Base-by-base conservation (phyloP, 2,888 invertebrate genomes). In the Agelastica alni region DNA sequence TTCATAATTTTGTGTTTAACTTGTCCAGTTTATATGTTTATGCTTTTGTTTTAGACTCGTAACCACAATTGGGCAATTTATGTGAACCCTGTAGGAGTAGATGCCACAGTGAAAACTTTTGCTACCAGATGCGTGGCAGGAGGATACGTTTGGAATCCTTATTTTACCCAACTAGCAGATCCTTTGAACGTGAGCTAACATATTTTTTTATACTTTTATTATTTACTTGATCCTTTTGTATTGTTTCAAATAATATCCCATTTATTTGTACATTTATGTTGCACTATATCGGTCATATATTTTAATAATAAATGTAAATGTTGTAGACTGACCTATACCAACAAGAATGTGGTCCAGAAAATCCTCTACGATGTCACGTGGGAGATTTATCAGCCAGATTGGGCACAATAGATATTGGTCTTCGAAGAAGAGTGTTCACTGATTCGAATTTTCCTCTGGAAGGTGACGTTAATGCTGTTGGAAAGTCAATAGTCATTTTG, bases 81-180 rank as follows among this genome's bases (percentile, higher is more conserved):
- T 74, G 94, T 95, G 28, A 95, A 94, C 79, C 89, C 92, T 0
- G 91, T 95, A 36, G 93, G 93, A 0, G 93, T 93, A 48, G 95
- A 95, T 78, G 94, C 94, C 0, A 83, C 90, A 0, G 93, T 94
- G 4, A 83, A 87, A 73, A 86, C 88, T 28, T 85, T 88, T 55
- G 79, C 79, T 61, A 91, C 92, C 0, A 82, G 95, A 62, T 95
- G 95, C 74, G 91, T 93, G 5, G 94, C 95, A 1, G 93, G 90
- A 16, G 95, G 95, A 4, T 94, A 93, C 71, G 83, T 89, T 7
- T 94, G 93, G 93, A 94, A 94, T 81, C 94, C 94, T 0, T 90
- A 85, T 78, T 93, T 88, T 70, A 93, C 93, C 1, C 93, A 94
- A 76, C 79, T 94, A 1, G 93, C 93, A 0, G 92, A 93, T 79